Evolutionary conservation across 2,888 invertebrate genomes (phyloP), one percentile per base, ranked within the genome.

Genomic region (Hemaris fuciformis): DNA sequence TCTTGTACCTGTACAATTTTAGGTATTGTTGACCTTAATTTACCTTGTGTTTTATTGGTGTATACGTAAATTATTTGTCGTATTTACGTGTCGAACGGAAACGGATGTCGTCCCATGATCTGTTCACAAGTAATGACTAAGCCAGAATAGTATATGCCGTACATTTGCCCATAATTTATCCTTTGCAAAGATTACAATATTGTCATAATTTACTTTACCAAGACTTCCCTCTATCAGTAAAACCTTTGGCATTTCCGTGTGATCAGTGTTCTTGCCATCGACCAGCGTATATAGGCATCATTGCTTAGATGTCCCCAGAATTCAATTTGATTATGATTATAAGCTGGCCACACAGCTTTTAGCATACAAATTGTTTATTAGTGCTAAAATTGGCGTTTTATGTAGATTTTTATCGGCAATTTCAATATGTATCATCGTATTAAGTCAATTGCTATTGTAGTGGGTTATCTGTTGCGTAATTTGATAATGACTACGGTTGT

Each of bases 271-370:
- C 53, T 53, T 27, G 27, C 31, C 27, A 53, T 53, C 53, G 18
- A 7, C 18, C 27, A 53, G 27, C 18, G 31, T 53, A 27, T 53
- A 53, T 53, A 27, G 10, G 53, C 18, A 18, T 27, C 53, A 53
- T 27, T 53, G 53, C 53, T 31, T 27, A 27, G 31, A 53, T 53
- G 53, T 53, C 27, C 31, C 53, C 27, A 53, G 53, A 53, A 27
- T 53, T 53, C 53, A 53, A 53, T 53, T 53, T 53, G 53, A 53
- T 53, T 31, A 53, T 53, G 53, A 53, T 53, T 53, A 53, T 53
- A 53, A 53, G 53, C 53, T 27, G 18, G 53, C 27, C 53, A 53
- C 25, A 10, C 10, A 18, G 53, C 53, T 18, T 53, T 31, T 53
- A 31, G 53, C 53, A 53, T 53, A 53, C 53, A 27, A 53, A 53